Evolutionary conservation across 2,113 vertebrate genomes (phyloP).

Genomic region (Probosciger aterrimus): DNA sequence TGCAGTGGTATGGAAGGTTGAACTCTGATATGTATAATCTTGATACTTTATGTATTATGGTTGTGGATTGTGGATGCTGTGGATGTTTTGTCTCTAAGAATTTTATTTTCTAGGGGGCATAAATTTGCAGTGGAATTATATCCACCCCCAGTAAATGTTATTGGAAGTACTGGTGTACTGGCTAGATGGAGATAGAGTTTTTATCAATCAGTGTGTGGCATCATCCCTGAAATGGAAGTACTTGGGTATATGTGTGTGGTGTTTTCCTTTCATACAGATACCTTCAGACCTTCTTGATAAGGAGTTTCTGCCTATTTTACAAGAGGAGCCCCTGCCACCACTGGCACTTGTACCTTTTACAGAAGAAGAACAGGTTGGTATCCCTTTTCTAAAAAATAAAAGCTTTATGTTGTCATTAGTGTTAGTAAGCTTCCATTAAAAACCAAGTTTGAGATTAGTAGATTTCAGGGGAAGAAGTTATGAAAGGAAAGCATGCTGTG

Average conservation of each 20-base stretch:
- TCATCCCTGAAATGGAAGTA: neutral
- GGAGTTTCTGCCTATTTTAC: constrained; percentile 96
- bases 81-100: neutral
- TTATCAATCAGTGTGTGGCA: neutral
- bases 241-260: neutral
- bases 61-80: neutral
- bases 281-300: constrained; percentile 96
- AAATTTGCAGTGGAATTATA: neutral
- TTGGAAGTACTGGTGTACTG: neutral
- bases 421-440: neutral
- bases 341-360: constrained; percentile 97
- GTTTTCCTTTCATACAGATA: constrained; percentile 76
- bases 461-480: neutral
- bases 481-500: neutral
- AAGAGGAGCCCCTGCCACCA: constrained; percentile 95
- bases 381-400: neutral
- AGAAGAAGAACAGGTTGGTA: constrained; percentile 95
- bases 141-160: neutral
- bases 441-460: neutral
- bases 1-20: neutral
- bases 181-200: neutral
- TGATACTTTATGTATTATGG: neutral
- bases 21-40: neutral
- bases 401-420: neutral
- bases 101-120: neutral